These are phyloP conservation scores for Alouatta palliata DNA, from an alignment of 2,113 vertebrate genomes.

Conservation along the genomic window DNA sequence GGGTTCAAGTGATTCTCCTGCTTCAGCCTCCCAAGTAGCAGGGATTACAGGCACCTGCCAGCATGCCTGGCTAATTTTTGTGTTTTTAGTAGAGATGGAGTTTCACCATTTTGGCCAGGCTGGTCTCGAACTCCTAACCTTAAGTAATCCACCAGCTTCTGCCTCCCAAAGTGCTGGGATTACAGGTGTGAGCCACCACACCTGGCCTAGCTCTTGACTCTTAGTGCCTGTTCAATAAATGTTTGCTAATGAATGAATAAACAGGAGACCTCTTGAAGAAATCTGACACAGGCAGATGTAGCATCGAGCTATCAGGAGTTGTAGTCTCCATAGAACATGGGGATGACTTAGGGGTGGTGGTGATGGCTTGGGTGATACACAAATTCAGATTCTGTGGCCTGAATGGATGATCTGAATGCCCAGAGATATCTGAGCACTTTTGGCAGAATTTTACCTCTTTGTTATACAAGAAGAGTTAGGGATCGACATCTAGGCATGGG, in stretches of 20 bases:
- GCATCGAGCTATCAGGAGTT: background rate
- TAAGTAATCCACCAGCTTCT: too few species aligned
- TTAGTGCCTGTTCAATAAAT: accelerated
- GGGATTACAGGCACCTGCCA: too few species aligned
- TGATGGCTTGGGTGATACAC: background rate
- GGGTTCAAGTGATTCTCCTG: too few species aligned
- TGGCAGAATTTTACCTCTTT: background rate
- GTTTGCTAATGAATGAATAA: background rate
- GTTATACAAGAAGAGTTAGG: background rate
- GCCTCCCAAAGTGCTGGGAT: too few species aligned
- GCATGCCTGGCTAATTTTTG: too few species aligned
- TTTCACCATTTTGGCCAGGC: too few species aligned
- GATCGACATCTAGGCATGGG: background rate
- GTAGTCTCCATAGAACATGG: background rate
- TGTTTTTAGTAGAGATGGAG: too few species aligned
- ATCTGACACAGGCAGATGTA: accelerated
- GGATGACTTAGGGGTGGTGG: background rate
- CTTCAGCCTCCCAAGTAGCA: too few species aligned
- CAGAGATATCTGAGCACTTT: background rate
- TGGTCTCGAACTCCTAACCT: too few species aligned
- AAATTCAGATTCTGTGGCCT: background rate
- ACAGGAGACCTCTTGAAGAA: background rate
- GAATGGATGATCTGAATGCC: background rate
- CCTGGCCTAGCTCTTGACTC: too few species aligned
- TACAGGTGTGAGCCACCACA: too few species aligned